Conservation (phyloP, 2,888 invertebrate genomes). For the Ochropleura leucogaster region DNA sequence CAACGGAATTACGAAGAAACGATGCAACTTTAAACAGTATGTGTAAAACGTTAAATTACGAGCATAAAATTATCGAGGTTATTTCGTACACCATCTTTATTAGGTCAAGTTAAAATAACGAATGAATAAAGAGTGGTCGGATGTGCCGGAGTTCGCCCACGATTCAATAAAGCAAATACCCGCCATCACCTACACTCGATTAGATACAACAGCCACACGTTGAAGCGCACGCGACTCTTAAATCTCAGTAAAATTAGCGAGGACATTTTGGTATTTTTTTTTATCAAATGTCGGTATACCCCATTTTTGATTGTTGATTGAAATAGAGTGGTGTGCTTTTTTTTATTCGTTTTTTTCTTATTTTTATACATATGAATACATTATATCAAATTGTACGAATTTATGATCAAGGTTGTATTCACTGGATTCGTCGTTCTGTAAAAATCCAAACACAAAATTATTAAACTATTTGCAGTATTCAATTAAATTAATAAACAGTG, state of each 20-base stretch:
- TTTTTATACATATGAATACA: neutral
- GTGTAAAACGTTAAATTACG: neutral
- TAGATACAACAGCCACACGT: slow-evolving; percentile 28
- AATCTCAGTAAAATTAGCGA: slow-evolving; percentile 9
- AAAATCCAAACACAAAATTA: slow-evolving; percentile 30
- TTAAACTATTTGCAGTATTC: neutral
- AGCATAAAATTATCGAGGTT: slow-evolving; percentile 25
- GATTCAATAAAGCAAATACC: slow-evolving; percentile 71
- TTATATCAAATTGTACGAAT: neutral
- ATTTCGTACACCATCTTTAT: slow-evolving; percentile 46
- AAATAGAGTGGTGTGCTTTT: neutral
- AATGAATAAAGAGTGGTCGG: slow-evolving; percentile 48
- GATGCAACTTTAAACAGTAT: neutral
- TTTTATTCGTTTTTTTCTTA: neutral
- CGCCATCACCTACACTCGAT: slow-evolving; percentile 65
- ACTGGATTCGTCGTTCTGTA: neutral
- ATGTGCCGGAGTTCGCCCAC: slow-evolving; percentile 73
- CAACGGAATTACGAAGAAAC: neutral
- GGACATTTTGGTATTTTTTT: neutral
- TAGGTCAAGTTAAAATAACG: slow-evolving; percentile 59
- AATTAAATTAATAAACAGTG: slow-evolving; percentile 27
- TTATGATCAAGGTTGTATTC: neutral
- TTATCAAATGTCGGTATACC: no score
- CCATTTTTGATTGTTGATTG: neutral
- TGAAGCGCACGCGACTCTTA: slow-evolving; percentile 19